phyloP scores from a whole-genome alignment of 2,113 vertebrate genomes.

The Ceyx cyanopectus region DNA sequence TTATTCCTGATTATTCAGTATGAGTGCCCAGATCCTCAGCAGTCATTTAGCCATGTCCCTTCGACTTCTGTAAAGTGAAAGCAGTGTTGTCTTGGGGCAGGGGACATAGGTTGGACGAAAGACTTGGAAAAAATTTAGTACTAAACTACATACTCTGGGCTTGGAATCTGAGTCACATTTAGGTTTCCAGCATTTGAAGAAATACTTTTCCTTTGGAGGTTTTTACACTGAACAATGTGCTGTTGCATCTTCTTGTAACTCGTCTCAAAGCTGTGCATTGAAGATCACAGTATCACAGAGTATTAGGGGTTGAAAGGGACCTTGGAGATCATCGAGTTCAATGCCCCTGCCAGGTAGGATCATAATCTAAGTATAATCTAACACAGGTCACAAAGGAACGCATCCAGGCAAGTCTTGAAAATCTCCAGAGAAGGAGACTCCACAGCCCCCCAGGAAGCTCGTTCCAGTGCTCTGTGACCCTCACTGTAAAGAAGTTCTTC shows the following conservation, averaged over 20 bases:
- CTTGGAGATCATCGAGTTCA: no score
- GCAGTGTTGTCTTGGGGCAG: not conserved
- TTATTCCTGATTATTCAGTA: not conserved
- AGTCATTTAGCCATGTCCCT: not conserved
- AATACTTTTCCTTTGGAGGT: not conserved
- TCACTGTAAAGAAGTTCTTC: no score
- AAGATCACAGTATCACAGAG: no score
- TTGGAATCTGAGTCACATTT: not conserved
- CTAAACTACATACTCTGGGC: not conserved
- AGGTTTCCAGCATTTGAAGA: not conserved
- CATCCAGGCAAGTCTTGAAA: no score
- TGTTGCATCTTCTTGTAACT: not conserved
- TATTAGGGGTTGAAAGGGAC: no score
- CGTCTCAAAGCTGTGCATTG: not conserved
- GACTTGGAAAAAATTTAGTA: not conserved
- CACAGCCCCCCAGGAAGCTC: no score
- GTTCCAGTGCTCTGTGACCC: no score
- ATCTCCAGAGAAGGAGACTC: no score
- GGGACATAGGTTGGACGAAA: not conserved
- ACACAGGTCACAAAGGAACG: no score
- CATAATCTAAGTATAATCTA: no score
- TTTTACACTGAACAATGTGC: not conserved
- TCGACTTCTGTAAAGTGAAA: not conserved
- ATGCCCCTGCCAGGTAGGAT: no score
- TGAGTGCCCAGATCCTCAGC: not conserved